Base-by-base conservation (phyloP, 2,113 vertebrate genomes). In the Dicerorhinus sumatrensis region DNA sequence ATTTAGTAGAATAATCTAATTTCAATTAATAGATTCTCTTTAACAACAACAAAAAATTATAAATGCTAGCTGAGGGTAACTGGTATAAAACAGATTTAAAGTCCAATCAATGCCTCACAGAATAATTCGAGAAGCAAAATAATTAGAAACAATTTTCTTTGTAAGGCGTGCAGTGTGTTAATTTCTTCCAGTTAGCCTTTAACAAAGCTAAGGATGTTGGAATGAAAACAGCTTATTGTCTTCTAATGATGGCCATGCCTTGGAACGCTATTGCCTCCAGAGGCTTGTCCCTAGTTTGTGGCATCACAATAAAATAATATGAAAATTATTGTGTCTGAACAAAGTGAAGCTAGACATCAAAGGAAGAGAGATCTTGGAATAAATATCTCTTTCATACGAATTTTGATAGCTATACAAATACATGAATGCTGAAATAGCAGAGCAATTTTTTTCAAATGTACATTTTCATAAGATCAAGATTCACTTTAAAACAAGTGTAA, bases 121-220 rank as follows among this genome's bases (percentile, higher is more conserved):
- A 85, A 89, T 95, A 91, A 84, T 92, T 86, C 90, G 33, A 94
- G 82, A 92, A 90, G 42, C 56, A 93, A 97, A 95, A 95, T 88
- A 95, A 97, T 96, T 97, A 96, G 73, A 92, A 89, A 82, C 75
- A 83, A 79, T 96, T 97, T 94, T 87, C 79, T 89, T 87, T 82
- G 63, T 94, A 89, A 95, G 20, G 13, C 87, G 1, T 36, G 63
- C 87, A n/a, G 42, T 69, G n/a, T 87, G 75, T 63, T 97, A 86
- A 97, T 96, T 94, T 92, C 77, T 89, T 93, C 83, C 77, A 89
- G 72, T 95, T 92, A 96, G 56, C 69, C 33, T 92, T 91, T 83
- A 82, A 89, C 92, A 92, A 97, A 96, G 70, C 82, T 89, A 93
- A 90, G 80, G 31, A 48, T 96, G 29, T 75, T 94, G 73, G 58